A percentile compares a stretch with the other conserved stretches of the same genome.
phyloP scores from a whole-genome alignment of 2,888 invertebrate species.

The Hecatera dysodea region DNA sequence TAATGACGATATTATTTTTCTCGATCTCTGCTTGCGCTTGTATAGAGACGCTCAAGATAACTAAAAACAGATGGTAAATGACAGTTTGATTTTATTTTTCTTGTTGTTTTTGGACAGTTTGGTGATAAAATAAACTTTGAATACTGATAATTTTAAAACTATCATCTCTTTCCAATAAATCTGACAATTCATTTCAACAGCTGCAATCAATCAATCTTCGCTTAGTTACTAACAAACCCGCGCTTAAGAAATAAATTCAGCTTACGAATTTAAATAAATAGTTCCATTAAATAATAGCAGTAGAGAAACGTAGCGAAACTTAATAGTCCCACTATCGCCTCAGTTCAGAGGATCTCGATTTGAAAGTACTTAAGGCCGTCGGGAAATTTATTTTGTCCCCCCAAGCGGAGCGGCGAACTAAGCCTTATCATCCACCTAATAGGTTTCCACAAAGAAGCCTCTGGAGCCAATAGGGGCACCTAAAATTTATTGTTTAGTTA shows the following conservation, averaged over 20 bases:
- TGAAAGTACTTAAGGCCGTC: conserved; percentile 68
- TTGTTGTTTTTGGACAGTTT: too few relatives aligned
- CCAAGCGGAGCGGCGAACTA: conserved; percentile 61
- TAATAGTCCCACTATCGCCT: conserved; percentile 48
- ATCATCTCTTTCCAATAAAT: not conserved
- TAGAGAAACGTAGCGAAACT: conserved; percentile 35
- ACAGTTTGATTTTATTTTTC: too few relatives aligned
- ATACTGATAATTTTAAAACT: not conserved
- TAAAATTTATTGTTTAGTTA: conserved; percentile 62
- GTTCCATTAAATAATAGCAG: conserved; percentile 27
- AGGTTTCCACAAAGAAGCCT: conserved; percentile 66
- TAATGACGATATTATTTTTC: not conserved
- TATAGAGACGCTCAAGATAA: not conserved
- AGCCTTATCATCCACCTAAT: conserved; percentile 70
- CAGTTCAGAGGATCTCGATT: conserved; percentile 61
- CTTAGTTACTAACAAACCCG: not conserved
- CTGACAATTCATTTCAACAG: not conserved
- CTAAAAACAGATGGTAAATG: not conserved
- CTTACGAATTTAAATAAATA: conserved; percentile 3
- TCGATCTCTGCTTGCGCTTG: not conserved
- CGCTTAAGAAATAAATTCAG: conserved; percentile 11
- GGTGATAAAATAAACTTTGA: too few relatives aligned
- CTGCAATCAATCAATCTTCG: not conserved
- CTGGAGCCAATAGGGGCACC: conserved; percentile 57
- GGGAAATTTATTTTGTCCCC: conserved; percentile 71